Conservation (phyloP, 2,113 vertebrate species). For the Dicrurus megarhynchus region DNA sequence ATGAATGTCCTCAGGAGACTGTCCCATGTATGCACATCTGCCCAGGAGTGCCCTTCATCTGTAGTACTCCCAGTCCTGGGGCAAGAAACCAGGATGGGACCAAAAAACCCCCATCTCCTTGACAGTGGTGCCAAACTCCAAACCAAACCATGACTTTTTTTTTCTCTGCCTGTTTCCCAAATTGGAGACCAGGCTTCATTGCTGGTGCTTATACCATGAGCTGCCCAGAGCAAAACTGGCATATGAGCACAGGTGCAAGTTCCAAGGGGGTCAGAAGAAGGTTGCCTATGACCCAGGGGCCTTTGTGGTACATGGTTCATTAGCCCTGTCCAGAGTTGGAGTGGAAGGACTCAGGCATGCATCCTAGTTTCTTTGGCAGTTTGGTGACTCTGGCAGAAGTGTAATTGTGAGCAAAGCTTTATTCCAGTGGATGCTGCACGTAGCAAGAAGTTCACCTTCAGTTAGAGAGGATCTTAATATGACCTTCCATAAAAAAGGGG, state of each 20-base stretch:
- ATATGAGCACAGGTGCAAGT: not conserved
- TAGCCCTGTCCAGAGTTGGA: not conserved
- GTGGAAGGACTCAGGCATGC: not conserved
- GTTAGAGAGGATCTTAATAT: not conserved
- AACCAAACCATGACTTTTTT: not conserved
- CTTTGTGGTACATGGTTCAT: not conserved
- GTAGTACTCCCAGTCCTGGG: not conserved
- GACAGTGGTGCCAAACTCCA: not conserved
- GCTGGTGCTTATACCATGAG: not conserved
- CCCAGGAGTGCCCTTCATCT: not conserved
- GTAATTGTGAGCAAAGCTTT: not conserved
- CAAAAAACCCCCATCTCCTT: not conserved
- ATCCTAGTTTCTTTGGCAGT: not conserved
- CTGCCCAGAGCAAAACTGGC: not conserved
- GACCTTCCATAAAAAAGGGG: not conserved
- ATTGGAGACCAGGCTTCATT: not conserved
- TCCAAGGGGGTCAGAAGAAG: not conserved
- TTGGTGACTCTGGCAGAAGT: not conserved
- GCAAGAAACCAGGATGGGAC: not conserved
- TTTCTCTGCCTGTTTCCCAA: not conserved
- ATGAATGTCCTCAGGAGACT: not conserved
- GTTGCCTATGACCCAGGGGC: not conserved
- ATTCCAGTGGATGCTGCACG: not conserved
- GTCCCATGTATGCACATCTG: not conserved
- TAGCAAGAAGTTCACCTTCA: slow-evolving; percentile 20